Evolutionary conservation across 2,888 invertebrate genomes (phyloP), one percentile per base, ranked within the genome.

Genomic region (Cephus sareptanus): DNA sequence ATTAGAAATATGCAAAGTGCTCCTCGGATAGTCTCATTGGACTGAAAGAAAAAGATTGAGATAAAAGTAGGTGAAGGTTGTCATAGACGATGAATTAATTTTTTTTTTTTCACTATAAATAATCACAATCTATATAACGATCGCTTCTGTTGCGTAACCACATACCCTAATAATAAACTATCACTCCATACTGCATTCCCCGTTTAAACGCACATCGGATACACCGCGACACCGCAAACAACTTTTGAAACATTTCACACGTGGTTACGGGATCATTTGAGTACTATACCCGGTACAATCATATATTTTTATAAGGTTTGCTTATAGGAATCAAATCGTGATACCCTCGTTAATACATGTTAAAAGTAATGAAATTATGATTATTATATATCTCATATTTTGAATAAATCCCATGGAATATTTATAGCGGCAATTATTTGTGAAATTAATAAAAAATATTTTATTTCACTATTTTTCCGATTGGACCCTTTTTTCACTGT

Each of bases 21-120:
- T 23, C 9, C 23, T 56, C 56, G 56, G 9, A n/a, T 23, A 40
- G 73, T 75, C 15, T 56, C n/a, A 31, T 13, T 74, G 37, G 74
- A 75, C 37, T 37, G 69, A 68, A n/a, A 40, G 40, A 69, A 75
- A 76, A 75, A 56, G 40, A 77, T 74, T 31, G 69, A 34, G 13
- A 34, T 34, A 76, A 74, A 80, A 78, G 34, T 77, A 78, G 80
- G 80, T 75, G 76, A 80, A 80, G 80, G 80, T 73, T 76, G 30
- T 34, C 4, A 1, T 23, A 30, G 6, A 56, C 9, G 56, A 23
- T 56, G 23, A 56, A 56, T 56, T 56, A 9, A 56, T 23, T 56
- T 23, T 23, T 15, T 37, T 37, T 40, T 40, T 40, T 40, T 23
- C 15, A 56, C 56, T 23, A 56, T 23, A 56, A 56, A 56, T 9